A percentile compares a stretch with the other conserved stretches of the same genome.
Evolutionary conservation across 2,888 invertebrate species (phyloP).

Genomic region (Dioctria linearis): DNA sequence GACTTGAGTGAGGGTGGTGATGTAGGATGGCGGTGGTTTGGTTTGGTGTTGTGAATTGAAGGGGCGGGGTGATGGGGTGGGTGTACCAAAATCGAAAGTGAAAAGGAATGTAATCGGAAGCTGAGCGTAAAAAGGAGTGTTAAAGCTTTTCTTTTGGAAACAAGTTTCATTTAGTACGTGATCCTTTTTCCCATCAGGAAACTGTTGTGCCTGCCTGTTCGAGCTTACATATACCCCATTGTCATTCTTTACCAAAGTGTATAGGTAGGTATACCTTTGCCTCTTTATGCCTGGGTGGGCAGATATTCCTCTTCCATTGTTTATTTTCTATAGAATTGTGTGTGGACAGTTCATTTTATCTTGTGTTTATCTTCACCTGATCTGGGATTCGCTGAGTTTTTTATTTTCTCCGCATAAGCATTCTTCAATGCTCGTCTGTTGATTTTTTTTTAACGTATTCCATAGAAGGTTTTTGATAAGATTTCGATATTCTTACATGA

Average conservation of each 20-base stretch:
- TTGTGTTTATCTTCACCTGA: conserved; percentile 24
- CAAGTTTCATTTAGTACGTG: conserved; percentile 38
- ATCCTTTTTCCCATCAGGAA: conserved; percentile 46
- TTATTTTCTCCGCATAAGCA: conserved; percentile 7
- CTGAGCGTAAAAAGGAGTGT: conserved; percentile 7
- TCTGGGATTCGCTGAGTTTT: conserved; percentile 42
- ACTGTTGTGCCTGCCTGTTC: conserved; percentile 31
- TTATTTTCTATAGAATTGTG: conserved; percentile 2
- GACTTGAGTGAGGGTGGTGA: too few relatives aligned
- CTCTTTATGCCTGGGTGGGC: neutral
- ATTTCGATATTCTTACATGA: conserved; percentile 15
- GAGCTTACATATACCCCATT: neutral
- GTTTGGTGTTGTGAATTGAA: too few relatives aligned
- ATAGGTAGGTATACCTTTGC: neutral
- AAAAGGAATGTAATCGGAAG: conserved; percentile 44
- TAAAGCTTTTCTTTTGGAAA: conserved; percentile 10
- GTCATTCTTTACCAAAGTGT: neutral
- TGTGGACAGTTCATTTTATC: conserved; percentile 30
- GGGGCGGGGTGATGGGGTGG: neutral
- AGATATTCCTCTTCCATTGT: neutral
- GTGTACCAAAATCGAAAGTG: neutral
- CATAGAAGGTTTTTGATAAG: neutral
- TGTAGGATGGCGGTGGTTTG: too few relatives aligned
- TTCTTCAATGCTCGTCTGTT: conserved; percentile 1
- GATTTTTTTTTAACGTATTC: conserved; percentile 18